phyloP scores from a whole-genome alignment of 2,113 vertebrate genomes.

The Hymenochirus boettgeri region DNA sequence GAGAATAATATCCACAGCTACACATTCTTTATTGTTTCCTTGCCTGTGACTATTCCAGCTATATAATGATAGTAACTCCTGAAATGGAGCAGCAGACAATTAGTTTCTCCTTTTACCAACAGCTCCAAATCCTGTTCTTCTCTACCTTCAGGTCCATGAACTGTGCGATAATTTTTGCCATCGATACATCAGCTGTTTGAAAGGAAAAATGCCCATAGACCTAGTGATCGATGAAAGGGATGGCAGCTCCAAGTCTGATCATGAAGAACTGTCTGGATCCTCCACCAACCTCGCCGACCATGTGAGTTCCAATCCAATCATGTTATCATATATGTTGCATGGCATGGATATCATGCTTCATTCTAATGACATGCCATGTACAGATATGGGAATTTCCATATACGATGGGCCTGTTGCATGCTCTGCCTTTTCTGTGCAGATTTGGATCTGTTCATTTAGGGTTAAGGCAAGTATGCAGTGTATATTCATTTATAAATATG shows the following conservation, averaged over 20 bases:
- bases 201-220: slow-evolving; percentile 99
- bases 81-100: slow-evolving; percentile 58
- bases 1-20: slow-evolving; percentile 86
- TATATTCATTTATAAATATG: too few species aligned
- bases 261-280: slow-evolving; percentile 97
- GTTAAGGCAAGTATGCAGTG: too few species aligned
- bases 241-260: slow-evolving; percentile 97
- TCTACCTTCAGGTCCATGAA: slow-evolving; percentile 84
- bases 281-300: slow-evolving; percentile 98
- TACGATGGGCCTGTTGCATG: not conserved
- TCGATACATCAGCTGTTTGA: slow-evolving; percentile 99
- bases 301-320: slow-evolving; percentile 73
- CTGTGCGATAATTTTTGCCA: slow-evolving; percentile 99
- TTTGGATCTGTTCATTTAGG: too few species aligned
- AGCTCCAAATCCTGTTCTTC: slow-evolving; percentile 22
- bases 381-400: not conserved
- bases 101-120: slow-evolving; percentile 4
- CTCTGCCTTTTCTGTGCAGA: not conserved
- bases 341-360: not conserved
- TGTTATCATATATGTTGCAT: slow-evolving; percentile 6
- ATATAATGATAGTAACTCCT: slow-evolving; percentile 80
- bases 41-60: slow-evolving; percentile 70
- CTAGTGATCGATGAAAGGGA: slow-evolving; percentile 98
- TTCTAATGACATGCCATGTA: slow-evolving; percentile 48
- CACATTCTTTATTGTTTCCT: slow-evolving; percentile 95